A percentile compares a stretch with the other conserved stretches of the same genome.
phyloP scores from a whole-genome alignment of 1,140 invertebrate genomes.

The Gryllus bimaculatus region DNA sequence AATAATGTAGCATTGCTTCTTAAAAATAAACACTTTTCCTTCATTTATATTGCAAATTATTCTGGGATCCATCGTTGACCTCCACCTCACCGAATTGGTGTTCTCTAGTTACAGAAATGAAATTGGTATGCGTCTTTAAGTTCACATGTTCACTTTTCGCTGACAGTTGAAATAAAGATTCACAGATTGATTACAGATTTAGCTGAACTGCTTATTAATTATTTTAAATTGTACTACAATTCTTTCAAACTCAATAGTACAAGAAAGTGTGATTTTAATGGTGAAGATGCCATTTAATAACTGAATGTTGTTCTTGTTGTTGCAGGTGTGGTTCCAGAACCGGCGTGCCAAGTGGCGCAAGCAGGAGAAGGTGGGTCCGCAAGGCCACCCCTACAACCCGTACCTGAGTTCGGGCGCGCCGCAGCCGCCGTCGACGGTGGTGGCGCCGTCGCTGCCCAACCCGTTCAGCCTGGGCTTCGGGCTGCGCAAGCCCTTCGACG shows the following conservation, averaged over 20 bases:
- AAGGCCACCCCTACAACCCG: conserved; percentile 81
- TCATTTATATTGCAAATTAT: too few relatives aligned
- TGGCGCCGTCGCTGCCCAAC: conserved; percentile 63
- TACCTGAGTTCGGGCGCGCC: conserved; percentile 52
- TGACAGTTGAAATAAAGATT: too few relatives aligned
- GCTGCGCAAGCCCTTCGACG: conserved; percentile 63
- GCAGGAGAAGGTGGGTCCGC: conserved; percentile 49
- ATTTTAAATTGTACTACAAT: not conserved
- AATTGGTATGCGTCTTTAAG: too few relatives aligned
- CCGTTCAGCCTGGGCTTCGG: conserved; percentile 62
- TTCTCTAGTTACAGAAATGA: too few relatives aligned
- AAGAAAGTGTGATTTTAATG: not conserved
- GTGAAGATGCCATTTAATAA: too few relatives aligned
- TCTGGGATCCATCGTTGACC: too few relatives aligned
- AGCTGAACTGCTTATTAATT: not conserved
- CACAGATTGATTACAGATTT: too few relatives aligned
- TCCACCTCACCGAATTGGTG: too few relatives aligned
- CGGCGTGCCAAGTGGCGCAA: conserved; percentile 39
- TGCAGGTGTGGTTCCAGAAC: conserved; percentile 44
- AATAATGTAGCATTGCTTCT: too few relatives aligned
- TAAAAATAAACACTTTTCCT: too few relatives aligned
- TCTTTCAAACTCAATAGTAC: not conserved
- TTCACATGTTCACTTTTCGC: too few relatives aligned
- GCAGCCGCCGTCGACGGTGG: conserved; percentile 43
- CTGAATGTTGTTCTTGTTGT: conserved; percentile 17